Conservation (phyloP, 2,888 invertebrate genomes). For the Spatulosminthurus flaviceps region DNA sequence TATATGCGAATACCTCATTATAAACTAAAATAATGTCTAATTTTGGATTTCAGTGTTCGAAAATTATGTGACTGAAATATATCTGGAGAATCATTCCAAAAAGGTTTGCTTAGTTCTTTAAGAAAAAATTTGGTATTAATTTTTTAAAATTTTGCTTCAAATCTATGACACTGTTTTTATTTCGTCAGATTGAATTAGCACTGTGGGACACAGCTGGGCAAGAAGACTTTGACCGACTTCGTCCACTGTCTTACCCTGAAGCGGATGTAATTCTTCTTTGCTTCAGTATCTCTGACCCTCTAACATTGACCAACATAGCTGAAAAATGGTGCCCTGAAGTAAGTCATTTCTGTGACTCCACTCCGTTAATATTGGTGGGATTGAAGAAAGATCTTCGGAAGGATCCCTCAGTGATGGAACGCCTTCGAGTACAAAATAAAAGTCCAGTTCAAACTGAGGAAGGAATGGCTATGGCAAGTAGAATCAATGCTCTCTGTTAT, state of each 20-base stretch:
- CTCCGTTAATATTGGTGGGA: conserved; percentile 57
- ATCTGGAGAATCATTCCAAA: conserved; percentile 10
- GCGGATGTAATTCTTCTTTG: conserved; percentile 58
- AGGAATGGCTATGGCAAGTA: conserved; percentile 66
- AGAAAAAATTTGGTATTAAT: background rate
- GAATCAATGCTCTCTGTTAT: conserved; percentile 71
- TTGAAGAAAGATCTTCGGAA: conserved; percentile 56
- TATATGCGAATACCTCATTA: no score
- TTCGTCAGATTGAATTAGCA: conserved; percentile 62
- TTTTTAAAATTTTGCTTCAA: background rate
- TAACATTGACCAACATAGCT: conserved; percentile 57
- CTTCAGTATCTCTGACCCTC: conserved; percentile 55
- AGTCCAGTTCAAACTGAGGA: conserved; percentile 53
- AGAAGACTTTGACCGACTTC: conserved; percentile 58
- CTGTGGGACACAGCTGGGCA: conserved; percentile 70
- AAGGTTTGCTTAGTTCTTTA: background rate
- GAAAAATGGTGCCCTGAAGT: conserved; percentile 61
- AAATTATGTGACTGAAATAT: conserved; percentile 22
- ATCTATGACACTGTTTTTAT: background rate
- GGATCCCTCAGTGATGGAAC: conserved; percentile 44
- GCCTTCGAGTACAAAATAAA: conserved; percentile 52
- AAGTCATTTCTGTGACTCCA: conserved; percentile 54
- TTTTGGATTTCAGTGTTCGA: conserved; percentile 31
- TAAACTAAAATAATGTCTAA: no score
- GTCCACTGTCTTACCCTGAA: conserved; percentile 56